Evolutionary conservation across 2,797 vertebrate species (phyloP), one percentile per base, ranked within the genome.

Genomic region (Danio kyathit): DNA sequence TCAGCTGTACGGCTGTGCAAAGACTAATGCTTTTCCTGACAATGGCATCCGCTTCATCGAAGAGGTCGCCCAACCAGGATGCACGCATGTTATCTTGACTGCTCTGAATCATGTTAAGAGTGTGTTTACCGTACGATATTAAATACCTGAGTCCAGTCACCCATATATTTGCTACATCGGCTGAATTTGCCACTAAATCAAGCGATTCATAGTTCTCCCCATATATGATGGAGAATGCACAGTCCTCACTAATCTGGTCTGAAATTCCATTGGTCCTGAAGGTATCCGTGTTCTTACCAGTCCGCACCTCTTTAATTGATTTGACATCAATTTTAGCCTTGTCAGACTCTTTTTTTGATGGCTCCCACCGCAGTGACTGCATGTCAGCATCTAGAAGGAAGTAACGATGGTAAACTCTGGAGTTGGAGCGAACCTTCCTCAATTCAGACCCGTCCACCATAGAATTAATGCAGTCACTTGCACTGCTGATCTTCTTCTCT

Each of bases 211-310:
- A 99, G 87, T 96, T 98, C 82, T 99, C 97, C 56, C 97, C 97
- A 57, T 99, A 98, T 82, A 99, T 97, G 73, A 99, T 90, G 0
- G 98, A 99, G 90, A 99, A 99, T 0, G 98, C 97, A 85, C 95
- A 97, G 70, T 99, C 98, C 94, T 99, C 98, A 0, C 97, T 99
- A 90, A 99, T 96, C 95, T 99, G 98, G 84, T 99, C 98, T 19
- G 97, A 99, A 88, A 97, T 95, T 71, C 97, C 97, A 81, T 99
- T 99, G 88, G 96, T 97, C 90, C 98, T 94, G 89, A 99, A 99
- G 88, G 97, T 99, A 90, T 99, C 98, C 0, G 98, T 99, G 74
- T 99, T 99, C 91, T 97, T 99, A 44, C 98, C 98, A 0, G 96
- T 97, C 86, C 98, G 95, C 84, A 99, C 97, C 90, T 99, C 97